These are phyloP conservation scores for Eupsilia transversa DNA, from an alignment of 2,888 invertebrate genomes.

Conservation along the genomic window DNA sequence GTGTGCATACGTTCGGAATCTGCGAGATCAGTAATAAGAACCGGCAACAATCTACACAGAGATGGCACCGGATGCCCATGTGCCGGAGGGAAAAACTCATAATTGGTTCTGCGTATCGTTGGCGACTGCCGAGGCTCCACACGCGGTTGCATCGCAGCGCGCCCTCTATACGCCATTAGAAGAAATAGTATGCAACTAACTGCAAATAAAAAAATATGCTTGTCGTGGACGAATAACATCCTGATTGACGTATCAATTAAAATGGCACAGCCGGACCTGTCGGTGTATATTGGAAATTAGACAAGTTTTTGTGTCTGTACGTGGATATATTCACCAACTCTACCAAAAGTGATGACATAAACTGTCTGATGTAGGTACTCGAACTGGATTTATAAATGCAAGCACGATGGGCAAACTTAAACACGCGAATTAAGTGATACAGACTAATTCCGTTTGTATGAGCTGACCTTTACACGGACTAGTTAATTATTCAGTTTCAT, in stretches of 20 bases:
- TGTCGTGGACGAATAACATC: conserved; percentile 53
- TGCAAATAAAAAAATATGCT: conserved; percentile 49
- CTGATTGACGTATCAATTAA: conserved; percentile 64
- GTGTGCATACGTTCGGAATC: conserved; percentile 62
- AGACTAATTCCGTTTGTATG: conserved; percentile 39
- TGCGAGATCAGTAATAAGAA: conserved; percentile 66
- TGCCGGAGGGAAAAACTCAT: conserved; percentile 80
- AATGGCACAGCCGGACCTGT: conserved; percentile 45
- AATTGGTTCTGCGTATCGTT: conserved; percentile 82
- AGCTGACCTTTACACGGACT: conserved; percentile 34
- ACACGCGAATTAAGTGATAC: conserved; percentile 27
- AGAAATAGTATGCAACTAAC: conserved; percentile 70
- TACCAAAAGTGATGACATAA: conserved; percentile 20
- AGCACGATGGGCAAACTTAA: conserved; percentile 12
- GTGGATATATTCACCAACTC: conserved; percentile 17
- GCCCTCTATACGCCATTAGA: conserved; percentile 68
- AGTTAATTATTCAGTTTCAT: conserved; percentile 51
- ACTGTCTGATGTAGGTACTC: conserved; percentile 1
- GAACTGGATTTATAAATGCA: conserved; percentile 17
- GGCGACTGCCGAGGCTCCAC: conserved; percentile 55
- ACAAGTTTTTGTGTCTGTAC: conserved; percentile 32
- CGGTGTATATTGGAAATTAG: conserved; percentile 40
- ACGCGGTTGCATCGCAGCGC: conserved; percentile 36
- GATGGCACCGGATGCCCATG: conserved; percentile 79
- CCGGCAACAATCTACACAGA: conserved; percentile 66